A percentile compares a stretch with the other conserved stretches of the same genome.
Conservation (phyloP, 2,888 invertebrate species). For the Xestia ashworthii region DNA sequence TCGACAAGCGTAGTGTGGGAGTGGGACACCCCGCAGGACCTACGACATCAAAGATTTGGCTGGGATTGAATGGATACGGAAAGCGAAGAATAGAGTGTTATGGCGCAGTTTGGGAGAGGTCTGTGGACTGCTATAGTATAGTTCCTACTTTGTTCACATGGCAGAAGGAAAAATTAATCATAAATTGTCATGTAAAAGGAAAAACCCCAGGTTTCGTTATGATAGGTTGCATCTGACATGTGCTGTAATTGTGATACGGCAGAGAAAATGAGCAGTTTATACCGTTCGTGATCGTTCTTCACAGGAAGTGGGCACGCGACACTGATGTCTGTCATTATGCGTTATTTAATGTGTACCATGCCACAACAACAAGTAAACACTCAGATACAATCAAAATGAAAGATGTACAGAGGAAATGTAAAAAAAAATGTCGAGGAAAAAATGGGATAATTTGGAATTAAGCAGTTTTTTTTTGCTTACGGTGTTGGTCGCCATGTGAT, state of each 20-base stretch:
- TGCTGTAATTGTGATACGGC: slow-evolving; percentile 34
- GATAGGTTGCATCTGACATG: slow-evolving; percentile 18
- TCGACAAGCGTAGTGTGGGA: not conserved
- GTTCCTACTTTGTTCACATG: not conserved
- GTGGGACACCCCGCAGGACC: not conserved
- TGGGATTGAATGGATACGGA: not conserved
- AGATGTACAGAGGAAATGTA: not conserved
- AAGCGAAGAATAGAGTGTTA: not conserved
- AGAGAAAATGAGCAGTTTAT: slow-evolving; percentile 48
- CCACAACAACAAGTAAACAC: not conserved
- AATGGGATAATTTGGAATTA: not conserved
- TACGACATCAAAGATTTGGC: not conserved
- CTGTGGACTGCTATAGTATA: not conserved
- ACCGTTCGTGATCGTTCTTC: slow-evolving; percentile 24
- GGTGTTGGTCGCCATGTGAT: not conserved
- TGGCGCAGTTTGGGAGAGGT: not conserved
- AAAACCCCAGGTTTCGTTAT: slow-evolving; percentile 17
- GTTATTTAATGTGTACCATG: slow-evolving; percentile 27
- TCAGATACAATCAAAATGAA: not conserved
- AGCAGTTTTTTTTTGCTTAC: not conserved
- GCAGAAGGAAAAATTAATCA: not conserved
- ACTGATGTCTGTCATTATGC: slow-evolving; percentile 26
- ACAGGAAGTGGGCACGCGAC: slow-evolving; percentile 49
- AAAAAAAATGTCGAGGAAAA: not conserved
- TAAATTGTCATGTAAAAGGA: not conserved